These are phyloP conservation scores for Tetraodon nigroviridis DNA, from an alignment of 2,113 vertebrate genomes.

Conservation along the genomic window DNA sequence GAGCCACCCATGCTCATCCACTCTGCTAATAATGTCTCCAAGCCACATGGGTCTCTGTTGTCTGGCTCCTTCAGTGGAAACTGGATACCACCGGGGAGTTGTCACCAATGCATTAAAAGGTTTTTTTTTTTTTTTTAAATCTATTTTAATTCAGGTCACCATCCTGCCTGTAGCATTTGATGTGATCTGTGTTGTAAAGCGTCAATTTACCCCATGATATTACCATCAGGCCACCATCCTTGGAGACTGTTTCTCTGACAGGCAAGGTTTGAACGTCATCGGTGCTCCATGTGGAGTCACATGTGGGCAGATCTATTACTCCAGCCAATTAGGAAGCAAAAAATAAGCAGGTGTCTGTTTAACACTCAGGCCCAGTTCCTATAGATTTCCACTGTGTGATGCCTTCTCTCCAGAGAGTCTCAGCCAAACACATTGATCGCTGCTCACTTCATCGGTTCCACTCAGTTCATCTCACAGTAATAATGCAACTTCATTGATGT, in stretches of 20 bases:
- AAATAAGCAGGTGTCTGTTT: conserved; percentile 35
- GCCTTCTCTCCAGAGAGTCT: conserved; percentile 19
- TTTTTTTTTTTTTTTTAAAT: background rate
- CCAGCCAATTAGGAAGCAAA: conserved; percentile 11
- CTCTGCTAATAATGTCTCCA: conserved; percentile 17
- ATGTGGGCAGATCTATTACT: conserved; percentile 9
- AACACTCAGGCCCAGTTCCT: conserved; percentile 13
- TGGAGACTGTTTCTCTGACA: background rate
- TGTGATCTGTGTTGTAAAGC: background rate
- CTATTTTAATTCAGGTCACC: conserved; percentile 11
- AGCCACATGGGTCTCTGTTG: conserved; percentile 50
- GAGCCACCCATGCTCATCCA: conserved; percentile 2
- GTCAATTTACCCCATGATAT: background rate
- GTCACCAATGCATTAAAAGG: conserved; percentile 10
- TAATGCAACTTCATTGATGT: conserved; percentile 3
- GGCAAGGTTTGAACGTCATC: conserved; percentile 2
- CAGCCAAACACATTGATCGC: conserved; percentile 37
- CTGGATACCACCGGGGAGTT: conserved; percentile 16
- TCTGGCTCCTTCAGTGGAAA: conserved; percentile 52
- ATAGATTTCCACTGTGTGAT: conserved; percentile 34
- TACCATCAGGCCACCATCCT: background rate
- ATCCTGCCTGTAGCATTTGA: background rate
- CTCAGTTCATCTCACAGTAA: conserved; percentile 12
- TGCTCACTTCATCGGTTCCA: conserved; percentile 21
- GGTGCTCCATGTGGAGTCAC: conserved; percentile 9